A percentile compares a stretch with the other conserved stretches of the same genome.
Conservation (phyloP, 2,888 invertebrate species). For the Crocallis elinguaria region DNA sequence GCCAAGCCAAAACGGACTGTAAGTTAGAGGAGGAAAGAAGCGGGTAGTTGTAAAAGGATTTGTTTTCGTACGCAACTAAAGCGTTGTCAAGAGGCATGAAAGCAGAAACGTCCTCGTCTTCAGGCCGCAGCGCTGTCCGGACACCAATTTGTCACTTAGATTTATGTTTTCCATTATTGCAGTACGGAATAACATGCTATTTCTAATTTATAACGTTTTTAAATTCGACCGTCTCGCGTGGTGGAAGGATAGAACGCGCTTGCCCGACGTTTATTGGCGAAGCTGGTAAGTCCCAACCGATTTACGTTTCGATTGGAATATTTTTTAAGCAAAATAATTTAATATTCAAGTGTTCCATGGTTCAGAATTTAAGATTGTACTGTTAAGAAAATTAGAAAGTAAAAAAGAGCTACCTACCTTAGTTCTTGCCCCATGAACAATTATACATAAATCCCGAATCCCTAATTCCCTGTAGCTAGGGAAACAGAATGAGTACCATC, state of each 20-base stretch:
- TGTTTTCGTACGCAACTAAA: slow-evolving; percentile 57
- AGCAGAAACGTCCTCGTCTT: slow-evolving; percentile 66
- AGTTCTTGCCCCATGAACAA: no score
- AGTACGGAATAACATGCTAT: slow-evolving; percentile 60
- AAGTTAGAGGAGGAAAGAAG: slow-evolving; percentile 32
- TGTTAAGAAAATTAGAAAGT: no score
- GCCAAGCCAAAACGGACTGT: slow-evolving; percentile 44
- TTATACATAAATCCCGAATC: no score
- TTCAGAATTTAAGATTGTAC: no score
- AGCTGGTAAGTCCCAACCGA: slow-evolving; percentile 1
- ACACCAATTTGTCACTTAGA: slow-evolving; percentile 75
- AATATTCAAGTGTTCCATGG: no score
- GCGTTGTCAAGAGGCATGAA: slow-evolving; percentile 70
- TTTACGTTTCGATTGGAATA: not conserved
- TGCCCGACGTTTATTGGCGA: slow-evolving; percentile 25
- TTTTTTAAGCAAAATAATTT: not conserved
- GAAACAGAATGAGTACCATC: no score
- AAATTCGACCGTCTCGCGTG: slow-evolving; percentile 28
- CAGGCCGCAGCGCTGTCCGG: slow-evolving; percentile 61
- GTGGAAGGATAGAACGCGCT: slow-evolving; percentile 8
- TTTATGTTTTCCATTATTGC: slow-evolving; percentile 76
- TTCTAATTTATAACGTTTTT: slow-evolving; percentile 52
- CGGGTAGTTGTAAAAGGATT: slow-evolving; percentile 26
- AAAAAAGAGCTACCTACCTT: no score
- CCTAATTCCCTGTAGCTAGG: no score